phyloP scores from a whole-genome alignment of 2,113 vertebrate genomes.

The Octodon degus region DNA sequence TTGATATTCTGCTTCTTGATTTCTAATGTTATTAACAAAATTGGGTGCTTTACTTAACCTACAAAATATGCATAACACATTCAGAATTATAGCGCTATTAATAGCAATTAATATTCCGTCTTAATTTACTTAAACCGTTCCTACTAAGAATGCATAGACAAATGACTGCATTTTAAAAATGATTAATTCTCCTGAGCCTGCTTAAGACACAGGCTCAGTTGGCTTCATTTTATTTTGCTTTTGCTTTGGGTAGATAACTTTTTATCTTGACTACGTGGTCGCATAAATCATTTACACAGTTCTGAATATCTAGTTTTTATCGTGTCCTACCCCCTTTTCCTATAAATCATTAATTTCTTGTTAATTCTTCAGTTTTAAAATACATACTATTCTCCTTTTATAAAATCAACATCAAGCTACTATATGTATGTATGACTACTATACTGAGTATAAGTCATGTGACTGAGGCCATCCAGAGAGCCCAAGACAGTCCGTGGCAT shows the following conservation, averaged over 20 bases:
- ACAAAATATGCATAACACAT: background rate
- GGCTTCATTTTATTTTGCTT: slow-evolving; percentile 22
- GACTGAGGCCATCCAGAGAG: slow-evolving; percentile 1
- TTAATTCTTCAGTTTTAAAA: slow-evolving; percentile 19
- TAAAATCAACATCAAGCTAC: background rate
- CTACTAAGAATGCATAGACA: background rate
- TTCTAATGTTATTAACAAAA: slow-evolving; percentile 29
- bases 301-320: slow-evolving; percentile 13
- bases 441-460: background rate
- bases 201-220: background rate
- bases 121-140: background rate
- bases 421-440: no score
- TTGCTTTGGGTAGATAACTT: background rate
- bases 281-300: background rate
- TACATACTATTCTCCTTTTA: background rate
- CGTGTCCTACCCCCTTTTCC: background rate
- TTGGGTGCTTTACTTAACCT: background rate
- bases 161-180: slow-evolving; percentile 27
- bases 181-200: background rate
- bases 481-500: background rate
- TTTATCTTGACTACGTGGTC: background rate
- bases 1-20: slow-evolving; percentile 25
- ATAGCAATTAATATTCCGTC: slow-evolving; percentile 3
- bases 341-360: background rate
- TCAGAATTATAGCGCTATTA: slow-evolving; percentile 18